Percentiles rank a stretch among this genome's conserved stretches.
phyloP scores from a whole-genome alignment of 2,113 vertebrate genomes.

The Clinocottus analis region DNA sequence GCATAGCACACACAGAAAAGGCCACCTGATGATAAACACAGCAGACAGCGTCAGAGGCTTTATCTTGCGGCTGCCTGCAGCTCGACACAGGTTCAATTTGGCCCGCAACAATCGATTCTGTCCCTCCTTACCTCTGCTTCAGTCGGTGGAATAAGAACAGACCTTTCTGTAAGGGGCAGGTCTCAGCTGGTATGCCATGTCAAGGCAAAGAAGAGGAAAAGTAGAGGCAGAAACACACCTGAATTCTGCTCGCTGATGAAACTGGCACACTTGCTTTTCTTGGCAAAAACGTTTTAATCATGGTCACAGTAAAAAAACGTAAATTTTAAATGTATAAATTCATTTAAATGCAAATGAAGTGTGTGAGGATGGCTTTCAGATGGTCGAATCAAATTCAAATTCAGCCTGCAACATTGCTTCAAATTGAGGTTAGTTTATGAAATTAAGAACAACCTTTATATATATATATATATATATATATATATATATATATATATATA shows the following conservation, averaged over 20 bases:
- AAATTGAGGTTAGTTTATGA: not conserved
- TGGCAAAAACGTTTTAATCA: not conserved
- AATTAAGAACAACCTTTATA: too few species aligned
- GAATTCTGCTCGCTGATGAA: constrained; percentile 28
- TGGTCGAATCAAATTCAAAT: not conserved
- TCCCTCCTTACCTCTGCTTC: constrained; percentile 75
- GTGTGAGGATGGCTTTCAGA: not conserved
- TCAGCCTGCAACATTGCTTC: not conserved
- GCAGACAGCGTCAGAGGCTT: constrained; percentile 79
- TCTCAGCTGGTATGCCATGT: constrained; percentile 72
- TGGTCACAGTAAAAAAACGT: not conserved
- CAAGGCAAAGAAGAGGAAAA: constrained; percentile 48
- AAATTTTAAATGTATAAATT: not conserved
- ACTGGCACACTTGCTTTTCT: not conserved
- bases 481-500: too few species aligned
- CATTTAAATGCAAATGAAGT: not conserved
- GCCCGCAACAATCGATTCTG: constrained; percentile 83
- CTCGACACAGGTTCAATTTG: constrained; percentile 83
- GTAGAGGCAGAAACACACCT: constrained; percentile 44
- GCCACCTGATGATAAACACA: constrained; percentile 86
- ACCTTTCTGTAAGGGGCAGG: constrained; percentile 75
- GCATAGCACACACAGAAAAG: constrained; percentile 84
- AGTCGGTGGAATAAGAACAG: constrained; percentile 77
- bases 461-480: too few species aligned
- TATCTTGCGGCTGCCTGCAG: constrained; percentile 79